Base-by-base conservation (phyloP, 2,113 vertebrate species). In the Dasyornis broadbenti region DNA sequence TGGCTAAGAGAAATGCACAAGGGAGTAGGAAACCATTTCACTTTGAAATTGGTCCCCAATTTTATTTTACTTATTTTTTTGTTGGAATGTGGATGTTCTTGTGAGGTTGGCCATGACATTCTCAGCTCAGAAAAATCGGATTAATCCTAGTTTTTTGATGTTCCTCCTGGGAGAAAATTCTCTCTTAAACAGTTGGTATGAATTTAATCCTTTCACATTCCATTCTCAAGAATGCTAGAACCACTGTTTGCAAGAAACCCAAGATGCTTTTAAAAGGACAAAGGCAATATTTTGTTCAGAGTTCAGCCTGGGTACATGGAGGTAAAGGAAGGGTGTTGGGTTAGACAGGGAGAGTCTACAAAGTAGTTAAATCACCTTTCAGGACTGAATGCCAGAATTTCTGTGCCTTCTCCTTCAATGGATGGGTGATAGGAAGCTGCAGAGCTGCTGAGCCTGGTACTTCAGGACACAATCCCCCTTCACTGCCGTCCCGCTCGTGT, bases 121-220 rank as follows among this genome's bases (percentile, higher is more conserved):
- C 37, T 92, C 69, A 53, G 31, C 56, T 92, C 15, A 68, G 69
- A 89, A 94, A 94, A 86, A 93, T 86, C 69, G 87, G 44, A 92
- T 86, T 89, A 95, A 82, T 91, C 40, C 39, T 71, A 60, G 21
- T 40, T 95, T 96, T 94, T 89, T 94, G 21, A 86, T 92, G 89
- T 92, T 79, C 17, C 52, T 92, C 23, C 35, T 71, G 76, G 68
- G 77, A 80, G 80, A 81, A 94, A 94, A 86, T 63, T 92, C 47
- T 86, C 56, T 75, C 72, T 90, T 94, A 65, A 86, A 54, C 35
- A 86, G 83, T 68, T 63, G 72, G 72, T 84, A 90, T 93, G 69
- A 93, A 82, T 92, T 92, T 91, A 91, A 95, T 96, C 72, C 86
- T 70, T 91, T 68, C 0, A 0, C 86, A 84, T 95, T 93, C 89